Percentiles rank a stretch among this genome's conserved stretches.
These are phyloP conservation scores for Achlya flavicornis DNA, from an alignment of 2,888 invertebrate species.

Conservation along the genomic window DNA sequence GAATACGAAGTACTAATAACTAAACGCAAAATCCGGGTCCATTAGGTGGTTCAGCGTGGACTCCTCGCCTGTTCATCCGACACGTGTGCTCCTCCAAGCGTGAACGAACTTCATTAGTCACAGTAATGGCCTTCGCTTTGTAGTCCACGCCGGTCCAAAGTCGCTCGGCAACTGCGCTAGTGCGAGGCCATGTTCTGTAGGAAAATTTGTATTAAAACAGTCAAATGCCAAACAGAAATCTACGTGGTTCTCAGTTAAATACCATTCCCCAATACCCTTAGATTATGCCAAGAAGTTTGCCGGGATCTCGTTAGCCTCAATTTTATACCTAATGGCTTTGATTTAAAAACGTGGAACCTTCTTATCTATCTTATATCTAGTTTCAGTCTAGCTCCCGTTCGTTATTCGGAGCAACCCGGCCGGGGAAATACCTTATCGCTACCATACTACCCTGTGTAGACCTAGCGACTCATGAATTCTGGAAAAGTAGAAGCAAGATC, in stretches of 20 bases:
- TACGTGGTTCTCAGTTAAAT: neutral
- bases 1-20: too few species aligned
- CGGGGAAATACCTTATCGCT: too few species aligned
- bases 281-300: neutral
- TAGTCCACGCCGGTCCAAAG: constrained; percentile 85
- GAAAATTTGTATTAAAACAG: constrained; percentile 4
- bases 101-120: neutral
- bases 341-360: too few species aligned
- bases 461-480: too few species aligned
- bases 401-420: too few species aligned
- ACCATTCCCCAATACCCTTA: neutral
- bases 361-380: too few species aligned
- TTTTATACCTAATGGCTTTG: too few species aligned
- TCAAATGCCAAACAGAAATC: too few species aligned
- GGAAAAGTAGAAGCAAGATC: too few species aligned
- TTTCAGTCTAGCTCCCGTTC: too few species aligned
- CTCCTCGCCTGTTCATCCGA: constrained; percentile 5
- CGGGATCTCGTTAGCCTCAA: too few species aligned
- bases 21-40: constrained; percentile 6
- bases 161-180: constrained; percentile 92
- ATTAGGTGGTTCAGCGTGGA: neutral
- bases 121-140: neutral
- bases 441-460: too few species aligned
- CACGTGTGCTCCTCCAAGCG: constrained; percentile 10
- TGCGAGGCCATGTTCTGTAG: constrained; percentile 90